Conservation (phyloP, 1,140 invertebrate species). For the Caenorhabditis elegans region WBcel235 BX284605.5:594001-594500, state of each 20-base stretch:
- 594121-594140: neutral
- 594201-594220: slow-evolving; percentile 13
- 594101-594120: neutral
- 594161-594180: slow-evolving; percentile 6
- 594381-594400: slow-evolving; percentile 15
- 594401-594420: neutral
- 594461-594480: neutral
- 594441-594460: neutral
- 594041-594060: no score
- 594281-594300: slow-evolving; percentile 14
- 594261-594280: slow-evolving; percentile 23
- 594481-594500: neutral
- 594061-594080: neutral
- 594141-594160: neutral
- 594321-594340: slow-evolving; percentile 22
- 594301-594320: slow-evolving; percentile 11
- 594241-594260: slow-evolving; percentile 25
- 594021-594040: no score
- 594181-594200: neutral
- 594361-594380: neutral
- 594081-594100: neutral
- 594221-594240: slow-evolving; percentile 9
- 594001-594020: no score
- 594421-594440: neutral
- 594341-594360: slow-evolving; percentile 19